Conservation (phyloP, 1,140 invertebrate genomes). For the Linepithema humile region DNA sequence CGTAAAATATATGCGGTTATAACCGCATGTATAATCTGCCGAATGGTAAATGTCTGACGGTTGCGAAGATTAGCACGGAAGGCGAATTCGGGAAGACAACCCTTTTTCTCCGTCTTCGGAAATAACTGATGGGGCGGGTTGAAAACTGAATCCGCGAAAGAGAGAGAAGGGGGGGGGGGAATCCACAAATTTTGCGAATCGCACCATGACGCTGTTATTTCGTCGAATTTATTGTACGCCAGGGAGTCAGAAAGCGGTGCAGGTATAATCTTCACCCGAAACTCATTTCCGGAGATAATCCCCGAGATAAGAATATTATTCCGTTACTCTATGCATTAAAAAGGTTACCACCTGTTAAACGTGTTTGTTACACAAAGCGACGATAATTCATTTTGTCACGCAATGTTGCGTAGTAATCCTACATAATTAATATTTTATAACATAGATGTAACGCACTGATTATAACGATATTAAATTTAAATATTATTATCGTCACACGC, state of each 20-base stretch:
- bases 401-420: constrained; percentile 9
- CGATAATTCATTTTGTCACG: constrained; percentile 36
- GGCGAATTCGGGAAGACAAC: neutral
- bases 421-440: constrained; percentile 41
- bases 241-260: neutral
- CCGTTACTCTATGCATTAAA: constrained; percentile 39
- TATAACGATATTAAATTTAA: neutral
- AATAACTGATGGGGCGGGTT: too few relatives aligned
- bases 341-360: constrained; percentile 41
- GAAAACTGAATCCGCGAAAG: neutral
- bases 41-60: too few relatives aligned
- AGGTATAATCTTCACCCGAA: constrained; percentile 45
- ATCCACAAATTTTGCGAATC: neutral
- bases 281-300: constrained; percentile 59
- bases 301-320: constrained; percentile 45
- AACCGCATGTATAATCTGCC: too few relatives aligned
- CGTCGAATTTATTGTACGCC: constrained; percentile 27
- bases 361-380: constrained; percentile 12
- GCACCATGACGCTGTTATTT: constrained; percentile 19
- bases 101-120: neutral
- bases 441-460: neutral
- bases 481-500: neutral
- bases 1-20: too few relatives aligned
- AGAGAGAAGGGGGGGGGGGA: too few relatives aligned
- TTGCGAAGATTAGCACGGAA: neutral